Base-by-base conservation (phyloP, 2,113 vertebrate genomes). In the Turnix velox region DNA sequence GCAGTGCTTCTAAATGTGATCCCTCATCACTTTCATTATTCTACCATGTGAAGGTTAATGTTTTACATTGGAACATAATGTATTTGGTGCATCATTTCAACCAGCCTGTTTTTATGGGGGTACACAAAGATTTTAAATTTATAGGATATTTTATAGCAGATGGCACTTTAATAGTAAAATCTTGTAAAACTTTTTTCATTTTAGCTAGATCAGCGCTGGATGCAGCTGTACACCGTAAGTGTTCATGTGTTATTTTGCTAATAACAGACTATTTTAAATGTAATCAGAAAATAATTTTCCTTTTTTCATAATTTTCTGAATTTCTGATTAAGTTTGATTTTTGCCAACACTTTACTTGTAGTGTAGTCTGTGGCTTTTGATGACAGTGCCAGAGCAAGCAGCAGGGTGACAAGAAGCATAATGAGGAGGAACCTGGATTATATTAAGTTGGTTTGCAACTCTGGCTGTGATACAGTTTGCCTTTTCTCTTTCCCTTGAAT, bases 161-260 rank as follows among this genome's bases (percentile, higher is more conserved):
- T 87, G 48, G 76, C 68, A 79, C 66, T 92, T 63, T 10, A 84
- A 65, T 67, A 84, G 19, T 62, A 92, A 30, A 76, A 49, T 79
- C 69, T 91, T 95, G 76, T 94, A 92, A 73, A 87, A 85, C 35
- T 77, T 92, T 82, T 67, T 94, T 88, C 78, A 33, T 92, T 95
- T 93, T 94, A 99, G 99, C 97, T 42, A 97, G 97, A 92, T 98
- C 98, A 88, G 52, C 97, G 33, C 19, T 97, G 48, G 98, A 98
- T 84, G n/a, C 27, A 62, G 97, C 96, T 75, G 84, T 87, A n/a
- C 93, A 24, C 42, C 42, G 99, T 99, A 96, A 99, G 99, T 99
- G 96, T 96, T 62, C 39, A 73, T 84, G 37, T 83, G 24, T 69
- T 85, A 45, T 91, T 95, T 79, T 13, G 33, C 79, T 91, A 86